Conservation (phyloP, 2,888 invertebrate species). For the Cotesia congregata region DNA sequence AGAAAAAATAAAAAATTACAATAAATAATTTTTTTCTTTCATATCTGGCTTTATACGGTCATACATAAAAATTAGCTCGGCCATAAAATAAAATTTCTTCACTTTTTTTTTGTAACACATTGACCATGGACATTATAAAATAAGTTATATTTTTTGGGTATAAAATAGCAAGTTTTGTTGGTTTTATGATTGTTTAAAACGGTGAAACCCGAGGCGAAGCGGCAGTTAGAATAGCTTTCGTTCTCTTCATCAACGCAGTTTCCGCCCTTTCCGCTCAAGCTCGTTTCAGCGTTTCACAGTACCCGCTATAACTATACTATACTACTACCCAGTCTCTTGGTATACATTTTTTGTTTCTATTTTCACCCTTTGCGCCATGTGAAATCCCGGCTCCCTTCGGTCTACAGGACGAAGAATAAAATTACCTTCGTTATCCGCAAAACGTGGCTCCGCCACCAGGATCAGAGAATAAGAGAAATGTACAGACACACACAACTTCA, state of each 20-base stretch:
- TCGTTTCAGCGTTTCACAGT: conserved; percentile 46
- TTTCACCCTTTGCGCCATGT: conserved; percentile 42
- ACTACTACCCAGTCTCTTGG: conserved; percentile 19
- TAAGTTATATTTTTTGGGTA: conserved; percentile 29
- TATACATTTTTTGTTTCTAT: conserved; percentile 41
- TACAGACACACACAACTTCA: not conserved
- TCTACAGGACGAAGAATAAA: conserved; percentile 61
- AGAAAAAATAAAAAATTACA: no score
- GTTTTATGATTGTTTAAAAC: conserved; percentile 53
- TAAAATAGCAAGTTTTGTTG: not conserved
- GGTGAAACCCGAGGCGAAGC: conserved; percentile 64
- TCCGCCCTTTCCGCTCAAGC: conserved; percentile 40
- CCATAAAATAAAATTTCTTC: no score
- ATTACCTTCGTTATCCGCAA: conserved; percentile 69
- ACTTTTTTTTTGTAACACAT: not conserved
- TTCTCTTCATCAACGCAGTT: conserved; percentile 48
- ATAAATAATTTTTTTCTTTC: no score
- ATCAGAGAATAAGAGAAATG: conserved; percentile 15
- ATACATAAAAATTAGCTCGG: no score
- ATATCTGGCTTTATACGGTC: no score
- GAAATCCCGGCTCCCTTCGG: conserved; percentile 57
- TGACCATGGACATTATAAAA: conserved; percentile 29
- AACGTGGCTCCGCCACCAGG: conserved; percentile 56
- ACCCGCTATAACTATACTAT: conserved; percentile 38
- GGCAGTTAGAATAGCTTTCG: conserved; percentile 54